Conservation (phyloP, 2,797 vertebrate species). For the Mustela erminea region DNA sequence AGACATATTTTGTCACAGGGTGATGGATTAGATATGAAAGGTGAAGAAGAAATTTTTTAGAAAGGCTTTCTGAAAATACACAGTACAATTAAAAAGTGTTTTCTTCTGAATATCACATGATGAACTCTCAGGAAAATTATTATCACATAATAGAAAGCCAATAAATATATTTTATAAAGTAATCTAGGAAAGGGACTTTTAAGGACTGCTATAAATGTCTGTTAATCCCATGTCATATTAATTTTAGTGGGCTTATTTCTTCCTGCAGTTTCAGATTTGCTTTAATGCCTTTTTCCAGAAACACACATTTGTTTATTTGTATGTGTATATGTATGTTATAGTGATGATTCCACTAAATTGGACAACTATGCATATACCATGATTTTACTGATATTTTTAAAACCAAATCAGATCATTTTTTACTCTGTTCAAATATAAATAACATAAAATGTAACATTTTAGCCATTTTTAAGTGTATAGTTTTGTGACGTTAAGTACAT, state of each 20-base stretch:
- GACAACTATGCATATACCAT: background rate
- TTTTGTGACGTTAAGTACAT: slow-evolving; percentile 16
- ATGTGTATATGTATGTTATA: background rate
- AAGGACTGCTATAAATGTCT: slow-evolving; percentile 9
- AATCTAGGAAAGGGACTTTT: background rate
- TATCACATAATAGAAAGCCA: background rate
- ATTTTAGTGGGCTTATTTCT: background rate
- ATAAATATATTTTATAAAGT: slow-evolving; percentile 36
- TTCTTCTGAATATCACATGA: background rate
- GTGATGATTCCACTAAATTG: background rate
- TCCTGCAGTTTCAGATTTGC: background rate
- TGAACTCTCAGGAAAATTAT: background rate
- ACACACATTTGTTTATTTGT: background rate
- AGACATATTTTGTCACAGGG: background rate
- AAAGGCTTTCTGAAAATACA: background rate
- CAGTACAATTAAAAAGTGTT: background rate
- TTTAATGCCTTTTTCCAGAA: slow-evolving; percentile 15
- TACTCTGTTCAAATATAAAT: background rate
- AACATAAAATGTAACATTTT: slow-evolving; percentile 21
- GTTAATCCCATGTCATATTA: background rate
- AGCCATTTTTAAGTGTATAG: background rate
- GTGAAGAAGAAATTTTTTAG: background rate
- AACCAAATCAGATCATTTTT: background rate
- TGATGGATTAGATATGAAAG: background rate
- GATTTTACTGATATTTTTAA: background rate